Evolutionary conservation across 2,888 invertebrate genomes (phyloP).

Genomic region (Acanthosepion lycidas): DNA sequence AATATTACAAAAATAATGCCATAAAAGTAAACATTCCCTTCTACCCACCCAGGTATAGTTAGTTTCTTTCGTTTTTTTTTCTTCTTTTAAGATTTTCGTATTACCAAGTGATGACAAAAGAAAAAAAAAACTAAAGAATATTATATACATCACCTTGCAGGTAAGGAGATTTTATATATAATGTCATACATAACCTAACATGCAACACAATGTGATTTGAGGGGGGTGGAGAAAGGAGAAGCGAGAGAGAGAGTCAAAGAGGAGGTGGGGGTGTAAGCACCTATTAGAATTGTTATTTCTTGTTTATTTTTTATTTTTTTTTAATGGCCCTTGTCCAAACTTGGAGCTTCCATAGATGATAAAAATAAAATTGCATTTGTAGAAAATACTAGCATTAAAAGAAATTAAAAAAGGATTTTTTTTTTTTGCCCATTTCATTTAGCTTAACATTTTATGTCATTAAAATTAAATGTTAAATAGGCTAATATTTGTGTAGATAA

Average conservation of each 20-base stretch:
- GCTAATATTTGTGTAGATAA: not conserved
- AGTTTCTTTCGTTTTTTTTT: not conserved
- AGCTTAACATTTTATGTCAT: not conserved
- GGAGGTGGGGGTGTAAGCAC: not conserved
- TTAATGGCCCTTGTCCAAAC: not conserved
- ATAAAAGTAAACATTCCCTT: not conserved
- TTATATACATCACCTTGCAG: not conserved
- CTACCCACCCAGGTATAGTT: not conserved
- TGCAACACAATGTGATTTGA: not conserved
- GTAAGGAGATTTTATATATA: not conserved
- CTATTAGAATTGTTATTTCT: not conserved
- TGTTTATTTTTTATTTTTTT: not conserved
- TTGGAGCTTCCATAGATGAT: not conserved
- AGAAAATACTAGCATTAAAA: not conserved
- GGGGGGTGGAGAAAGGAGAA: not conserved
- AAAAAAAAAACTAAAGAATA: not conserved
- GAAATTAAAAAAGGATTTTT: not conserved
- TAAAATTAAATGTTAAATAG: constrained; percentile 20
- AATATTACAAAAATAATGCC: constrained; percentile 9
- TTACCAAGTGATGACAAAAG: not conserved
- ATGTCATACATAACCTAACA: not conserved
- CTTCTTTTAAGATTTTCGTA: not conserved
- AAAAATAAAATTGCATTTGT: not conserved
- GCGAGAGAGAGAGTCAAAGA: not conserved
- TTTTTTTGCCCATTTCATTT: not conserved